Evolutionary conservation across 2,113 vertebrate genomes (phyloP), one percentile per base, ranked within the genome.

Genomic region (Equus quagga): DNA sequence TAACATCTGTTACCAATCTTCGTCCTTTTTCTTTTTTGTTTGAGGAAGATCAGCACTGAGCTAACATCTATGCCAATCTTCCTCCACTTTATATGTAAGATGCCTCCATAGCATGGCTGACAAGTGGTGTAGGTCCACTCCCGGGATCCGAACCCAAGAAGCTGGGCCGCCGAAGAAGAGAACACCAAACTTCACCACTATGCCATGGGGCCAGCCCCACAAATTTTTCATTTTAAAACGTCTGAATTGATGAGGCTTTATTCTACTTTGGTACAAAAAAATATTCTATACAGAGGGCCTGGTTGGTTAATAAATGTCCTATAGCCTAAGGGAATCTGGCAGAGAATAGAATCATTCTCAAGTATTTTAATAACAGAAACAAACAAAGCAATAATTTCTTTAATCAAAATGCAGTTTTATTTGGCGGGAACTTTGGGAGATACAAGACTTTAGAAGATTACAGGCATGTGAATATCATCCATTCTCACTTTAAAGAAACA

Each of bases 361-460:
- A 60, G 23, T 62, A 46, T 60, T 89, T 95, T 79, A 70, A 58
- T 89, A 84, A 91, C 13, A 85, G 64, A 76, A 89, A 69, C 36
- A 76, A 89, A 69, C 36, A 91, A 92, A 88, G 18, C 26, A 64
- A 2, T 70, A 94, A 94, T 91, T 94, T 97, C 26, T 94, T 95
- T 85, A 86, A 26, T 72, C n/a, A 93, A 85, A 92, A 56, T 89
- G 17, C 41, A 95, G 7, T 70, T 92, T 75, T 81, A 79, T 10
- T 81, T 65, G 33, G 72, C 15, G 5, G 41, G 33, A 81, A 36
- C 24, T 72, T 10, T 41, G 12, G 46, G 7, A 0, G 18, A 60
- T 24, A n/a, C 51, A 70, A 89, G 18, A 76, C 67, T 79, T 72
- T 81, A 58, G 33, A 62, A 69, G 23, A 78, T 82, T 69, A 12